Evolutionary conservation across 2,888 invertebrate species (phyloP).

Genomic region (Drosophila cyrtoloma): DNA sequence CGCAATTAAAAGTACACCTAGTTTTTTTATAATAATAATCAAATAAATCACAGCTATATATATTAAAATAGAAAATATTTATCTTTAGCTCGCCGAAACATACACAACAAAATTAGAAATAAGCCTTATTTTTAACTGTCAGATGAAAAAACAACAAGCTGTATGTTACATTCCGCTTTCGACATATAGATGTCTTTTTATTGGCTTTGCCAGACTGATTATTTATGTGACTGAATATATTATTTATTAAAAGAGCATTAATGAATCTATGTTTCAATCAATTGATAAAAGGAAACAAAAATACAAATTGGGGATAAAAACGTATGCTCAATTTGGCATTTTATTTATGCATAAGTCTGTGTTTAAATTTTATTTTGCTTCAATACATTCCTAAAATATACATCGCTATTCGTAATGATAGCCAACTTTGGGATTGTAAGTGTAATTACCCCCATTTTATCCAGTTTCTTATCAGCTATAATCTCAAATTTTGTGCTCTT

Average conservation of each 20-base stretch:
- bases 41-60: slow-evolving; percentile 18
- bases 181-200: neutral
- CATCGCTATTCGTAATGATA: neutral
- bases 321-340: slow-evolving; percentile 1
- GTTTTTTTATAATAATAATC: slow-evolving; percentile 25
- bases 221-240: slow-evolving; percentile 6
- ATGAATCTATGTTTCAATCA: neutral
- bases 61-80: slow-evolving; percentile 4
- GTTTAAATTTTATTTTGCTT: neutral
- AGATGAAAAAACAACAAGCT: neutral
- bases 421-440: neutral
- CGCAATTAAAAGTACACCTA: slow-evolving; percentile 25
- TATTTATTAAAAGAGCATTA: slow-evolving; percentile 1
- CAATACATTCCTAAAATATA: neutral
- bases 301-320: neutral
- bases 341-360: slow-evolving; percentile 1
- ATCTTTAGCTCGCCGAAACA: slow-evolving; percentile 6
- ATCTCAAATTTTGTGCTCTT: neutral
- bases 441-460: neutral
- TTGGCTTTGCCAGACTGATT: slow-evolving; percentile 5
- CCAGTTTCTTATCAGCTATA: neutral
- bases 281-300: neutral
- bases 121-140: neutral
- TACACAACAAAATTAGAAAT: neutral
- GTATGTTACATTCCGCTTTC: slow-evolving; percentile 7